Percentiles rank a stretch among this genome's conserved stretches.
These are phyloP conservation scores for Thaumetopoea pityocampa DNA, from an alignment of 1,140 invertebrate genomes.

Conservation along the genomic window DNA sequence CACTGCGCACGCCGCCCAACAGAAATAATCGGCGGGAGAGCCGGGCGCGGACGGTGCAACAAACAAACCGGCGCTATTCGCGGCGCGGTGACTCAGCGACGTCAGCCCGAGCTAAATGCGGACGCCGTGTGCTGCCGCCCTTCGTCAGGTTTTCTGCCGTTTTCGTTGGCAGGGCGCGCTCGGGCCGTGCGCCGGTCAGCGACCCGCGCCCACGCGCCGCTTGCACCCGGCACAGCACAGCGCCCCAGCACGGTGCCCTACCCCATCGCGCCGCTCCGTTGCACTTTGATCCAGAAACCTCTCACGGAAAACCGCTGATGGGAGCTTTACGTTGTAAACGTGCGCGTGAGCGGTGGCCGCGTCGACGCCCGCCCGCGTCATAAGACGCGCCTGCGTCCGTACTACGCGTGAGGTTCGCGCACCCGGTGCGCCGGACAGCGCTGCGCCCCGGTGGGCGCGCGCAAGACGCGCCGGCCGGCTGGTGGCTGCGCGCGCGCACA, in stretches of 20 bases:
- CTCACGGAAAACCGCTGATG: constrained; percentile 7
- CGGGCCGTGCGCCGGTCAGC: constrained; percentile 54
- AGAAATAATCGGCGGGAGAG: constrained; percentile 71
- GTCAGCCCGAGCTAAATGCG: constrained; percentile 71
- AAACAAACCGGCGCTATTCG: constrained; percentile 72
- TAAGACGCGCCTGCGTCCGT: constrained; percentile 15
- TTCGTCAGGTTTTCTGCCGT: constrained; percentile 70
- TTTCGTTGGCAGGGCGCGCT: constrained; percentile 60
- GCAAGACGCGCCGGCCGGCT: no score
- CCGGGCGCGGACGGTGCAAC: constrained; percentile 71
- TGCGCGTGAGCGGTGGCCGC: neutral
- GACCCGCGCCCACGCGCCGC: constrained; percentile 59
- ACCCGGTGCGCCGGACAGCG: constrained; percentile 2
- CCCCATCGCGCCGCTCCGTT: neutral
- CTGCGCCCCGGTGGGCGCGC: no score
- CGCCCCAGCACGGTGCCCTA: constrained; percentile 1
- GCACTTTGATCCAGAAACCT: constrained; percentile 5
- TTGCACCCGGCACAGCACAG: constrained; percentile 44
- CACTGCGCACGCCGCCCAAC: constrained; percentile 50
- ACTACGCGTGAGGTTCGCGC: constrained; percentile 16
- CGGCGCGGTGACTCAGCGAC: constrained; percentile 64
- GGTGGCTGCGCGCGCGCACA: no score
- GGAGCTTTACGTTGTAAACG: constrained; percentile 11
- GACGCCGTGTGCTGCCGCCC: constrained; percentile 70
- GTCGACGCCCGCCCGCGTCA: constrained; percentile 6